phyloP scores from a whole-genome alignment of 1,140 invertebrate genomes.

The Drosophila melanica region DNA sequence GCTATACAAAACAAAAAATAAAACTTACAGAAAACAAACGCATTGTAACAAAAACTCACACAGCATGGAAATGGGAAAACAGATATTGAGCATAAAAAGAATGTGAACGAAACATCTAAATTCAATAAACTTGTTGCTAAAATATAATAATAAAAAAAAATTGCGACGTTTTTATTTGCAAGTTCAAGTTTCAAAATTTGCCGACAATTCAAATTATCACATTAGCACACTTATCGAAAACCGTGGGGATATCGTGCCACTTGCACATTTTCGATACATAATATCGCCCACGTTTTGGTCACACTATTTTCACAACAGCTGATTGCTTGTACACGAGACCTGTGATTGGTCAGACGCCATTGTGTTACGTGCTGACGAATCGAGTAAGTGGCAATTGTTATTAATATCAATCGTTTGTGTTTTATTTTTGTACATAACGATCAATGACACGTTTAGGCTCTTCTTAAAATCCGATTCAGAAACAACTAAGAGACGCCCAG shows the following conservation, averaged over 20 bases:
- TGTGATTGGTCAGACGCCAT: constrained; percentile 50
- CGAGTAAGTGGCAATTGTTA: constrained; percentile 46
- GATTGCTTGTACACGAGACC: constrained; percentile 11
- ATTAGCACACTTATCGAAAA: constrained; percentile 6
- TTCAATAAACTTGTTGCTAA: constrained; percentile 83
- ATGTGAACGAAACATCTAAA: constrained; percentile 74
- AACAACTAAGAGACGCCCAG: background rate
- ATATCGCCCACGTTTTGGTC: background rate
- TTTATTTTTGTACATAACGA: constrained; percentile 9
- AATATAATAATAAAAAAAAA: constrained; percentile 62
- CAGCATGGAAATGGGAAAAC: constrained; percentile 58
- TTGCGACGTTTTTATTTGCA: constrained; percentile 7
- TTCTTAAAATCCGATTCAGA: constrained; percentile 3
- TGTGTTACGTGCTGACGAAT: constrained; percentile 55
- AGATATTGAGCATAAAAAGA: constrained; percentile 69
- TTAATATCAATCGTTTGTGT: background rate
- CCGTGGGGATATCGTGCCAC: no score
- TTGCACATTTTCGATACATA: background rate
- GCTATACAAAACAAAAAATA: constrained; percentile 50
- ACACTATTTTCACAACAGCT: constrained; percentile 24
- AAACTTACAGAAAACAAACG: constrained; percentile 54
- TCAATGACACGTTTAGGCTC: constrained; percentile 3
- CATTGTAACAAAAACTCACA: constrained; percentile 81
- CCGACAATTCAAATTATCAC: background rate
- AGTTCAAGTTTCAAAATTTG: background rate